Evolutionary conservation across 2,113 vertebrate species (phyloP).

Genomic region (Semnopithecus entellus): DNA sequence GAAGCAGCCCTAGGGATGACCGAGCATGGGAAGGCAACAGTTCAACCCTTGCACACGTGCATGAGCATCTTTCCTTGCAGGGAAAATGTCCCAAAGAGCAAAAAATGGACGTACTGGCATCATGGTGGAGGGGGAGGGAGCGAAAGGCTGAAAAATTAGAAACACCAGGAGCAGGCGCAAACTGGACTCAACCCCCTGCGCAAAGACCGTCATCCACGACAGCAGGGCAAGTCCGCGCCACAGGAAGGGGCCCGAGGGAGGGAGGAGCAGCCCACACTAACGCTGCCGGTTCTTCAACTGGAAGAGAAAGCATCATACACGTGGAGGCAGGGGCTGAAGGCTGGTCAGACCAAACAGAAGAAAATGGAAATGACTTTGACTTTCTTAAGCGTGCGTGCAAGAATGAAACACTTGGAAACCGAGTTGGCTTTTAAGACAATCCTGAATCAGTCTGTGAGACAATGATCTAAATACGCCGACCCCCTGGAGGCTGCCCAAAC

Average conservation of each 20-base stretch:
- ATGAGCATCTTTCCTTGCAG: neutral
- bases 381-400: neutral
- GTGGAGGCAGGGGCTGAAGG: neutral
- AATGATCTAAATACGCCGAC: neutral
- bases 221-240: fast-evolving
- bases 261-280: too few species aligned
- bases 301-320: neutral
- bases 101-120: fast-evolving
- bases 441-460: constrained; percentile 23
- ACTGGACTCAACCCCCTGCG: neutral
- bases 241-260: fast-evolving
- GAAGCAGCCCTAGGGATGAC: neutral
- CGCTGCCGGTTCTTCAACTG: fast-evolving
- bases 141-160: neutral
- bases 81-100: neutral
- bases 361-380: neutral
- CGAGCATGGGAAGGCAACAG: too few species aligned
- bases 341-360: neutral
- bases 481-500: neutral
- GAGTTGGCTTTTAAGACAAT: neutral
- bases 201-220: fast-evolving
- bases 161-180: neutral
- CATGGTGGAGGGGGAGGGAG: fast-evolving
- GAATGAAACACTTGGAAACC: neutral
- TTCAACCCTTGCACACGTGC: neutral